These are phyloP conservation scores for Zaprionus nigranus DNA, from an alignment of 1,140 invertebrate species.

Conservation along the genomic window DNA sequence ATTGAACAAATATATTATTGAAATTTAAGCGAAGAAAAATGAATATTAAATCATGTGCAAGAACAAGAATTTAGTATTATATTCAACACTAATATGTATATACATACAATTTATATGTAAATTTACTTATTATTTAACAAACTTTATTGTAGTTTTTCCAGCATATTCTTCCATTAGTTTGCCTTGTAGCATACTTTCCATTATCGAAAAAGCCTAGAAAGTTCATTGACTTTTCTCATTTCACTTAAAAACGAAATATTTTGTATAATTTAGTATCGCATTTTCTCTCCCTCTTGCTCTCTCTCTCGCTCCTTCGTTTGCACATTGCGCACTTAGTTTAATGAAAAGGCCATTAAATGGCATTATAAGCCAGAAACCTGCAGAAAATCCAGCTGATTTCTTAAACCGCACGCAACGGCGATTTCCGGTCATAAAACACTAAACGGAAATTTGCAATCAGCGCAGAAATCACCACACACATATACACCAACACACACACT, in stretches of 20 bases:
- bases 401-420: slow-evolving; percentile 62
- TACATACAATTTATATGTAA: not conserved
- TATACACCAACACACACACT: slow-evolving; percentile 4
- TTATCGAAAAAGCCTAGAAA: not conserved
- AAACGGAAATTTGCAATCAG: slow-evolving; percentile 39
- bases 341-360: slow-evolving; percentile 36
- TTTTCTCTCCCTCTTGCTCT: not conserved
- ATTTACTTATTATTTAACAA: not conserved
- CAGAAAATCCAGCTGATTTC: slow-evolving; percentile 38
- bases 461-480: not conserved
- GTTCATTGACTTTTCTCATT: not conserved
- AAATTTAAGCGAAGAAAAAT: not conserved
- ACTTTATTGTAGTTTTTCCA: not conserved
- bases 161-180: not conserved
- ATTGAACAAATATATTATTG: too few relatives aligned
- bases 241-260: not conserved
- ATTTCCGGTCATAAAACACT: slow-evolving; percentile 56
- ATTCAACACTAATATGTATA: not conserved
- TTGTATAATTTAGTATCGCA: slow-evolving; percentile 2
- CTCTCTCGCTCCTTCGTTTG: not conserved
- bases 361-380: slow-evolving; percentile 4
- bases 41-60: not conserved
- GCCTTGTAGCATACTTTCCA: not conserved
- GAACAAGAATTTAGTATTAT: not conserved
- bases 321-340: slow-evolving; percentile 21